A percentile compares a stretch with the other conserved stretches of the same genome.
phyloP scores from a whole-genome alignment of 92 coral and sea anemone genomes.

The Porites divaricata region DNA sequence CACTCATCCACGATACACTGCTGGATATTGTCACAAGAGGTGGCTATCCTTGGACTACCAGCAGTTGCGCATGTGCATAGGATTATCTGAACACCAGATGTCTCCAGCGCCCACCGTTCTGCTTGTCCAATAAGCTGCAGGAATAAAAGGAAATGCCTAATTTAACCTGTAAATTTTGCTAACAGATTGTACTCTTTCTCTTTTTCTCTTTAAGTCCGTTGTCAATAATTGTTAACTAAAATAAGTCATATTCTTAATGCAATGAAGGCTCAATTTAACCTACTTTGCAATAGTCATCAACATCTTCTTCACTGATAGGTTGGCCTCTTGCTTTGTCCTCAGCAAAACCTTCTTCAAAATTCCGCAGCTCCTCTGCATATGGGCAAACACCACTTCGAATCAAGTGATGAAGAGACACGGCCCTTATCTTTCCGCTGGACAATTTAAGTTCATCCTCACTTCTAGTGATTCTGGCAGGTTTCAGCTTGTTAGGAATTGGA shows the following conservation, averaged over 20 bases:
- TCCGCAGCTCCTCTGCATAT: conserved; percentile 34
- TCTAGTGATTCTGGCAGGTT: conserved; percentile 20
- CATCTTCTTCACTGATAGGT: conserved; percentile 16
- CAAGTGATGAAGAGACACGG: conserved; percentile 81
- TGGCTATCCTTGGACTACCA: conserved; percentile 51
- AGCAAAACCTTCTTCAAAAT: conserved; percentile 49
- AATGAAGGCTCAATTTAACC: not conserved
- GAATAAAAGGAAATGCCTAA: not conserved
- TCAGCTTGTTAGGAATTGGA: conserved; percentile 84
- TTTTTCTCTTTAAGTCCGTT: too few species aligned
- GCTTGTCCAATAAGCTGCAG: conserved; percentile 45
- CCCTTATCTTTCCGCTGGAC: conserved; percentile 48
- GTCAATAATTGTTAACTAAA: not conserved
- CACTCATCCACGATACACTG: conserved; percentile 95
- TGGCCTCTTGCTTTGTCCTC: conserved; percentile 7
- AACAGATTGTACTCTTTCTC: too few species aligned
- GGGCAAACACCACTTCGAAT: conserved; percentile 64
- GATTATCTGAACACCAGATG: conserved; percentile 63
- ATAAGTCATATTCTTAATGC: not conserved
- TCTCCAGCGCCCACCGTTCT: conserved; percentile 71
- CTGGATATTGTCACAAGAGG: conserved; percentile 35
- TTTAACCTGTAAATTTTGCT: too few species aligned
- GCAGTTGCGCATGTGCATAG: conserved; percentile 81
- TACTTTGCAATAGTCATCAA: conserved; percentile 55
- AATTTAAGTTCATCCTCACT: conserved; percentile 61